Evolutionary conservation across 2,888 invertebrate genomes (phyloP).

Genomic region (Tethea ocularis): DNA sequence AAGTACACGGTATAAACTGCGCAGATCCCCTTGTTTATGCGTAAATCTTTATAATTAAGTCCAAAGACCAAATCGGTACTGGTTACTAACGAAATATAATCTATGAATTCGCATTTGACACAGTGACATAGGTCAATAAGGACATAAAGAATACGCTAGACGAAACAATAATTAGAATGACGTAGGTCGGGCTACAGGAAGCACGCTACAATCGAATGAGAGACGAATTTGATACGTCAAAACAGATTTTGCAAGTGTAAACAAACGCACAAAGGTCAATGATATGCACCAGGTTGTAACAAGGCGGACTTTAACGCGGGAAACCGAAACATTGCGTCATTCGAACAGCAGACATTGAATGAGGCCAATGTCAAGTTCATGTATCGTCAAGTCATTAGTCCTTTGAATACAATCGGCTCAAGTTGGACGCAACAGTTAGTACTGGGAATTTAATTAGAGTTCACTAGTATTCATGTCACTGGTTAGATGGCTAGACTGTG

Average conservation of each 20-base stretch:
- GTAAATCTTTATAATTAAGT: neutral
- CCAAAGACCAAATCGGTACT: neutral
- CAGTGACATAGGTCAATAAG: neutral
- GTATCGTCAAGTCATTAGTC: slow-evolving; percentile 11
- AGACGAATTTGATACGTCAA: slow-evolving; percentile 10
- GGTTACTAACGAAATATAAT: neutral
- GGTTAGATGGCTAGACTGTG: neutral
- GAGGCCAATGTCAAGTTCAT: slow-evolving; percentile 55
- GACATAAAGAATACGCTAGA: neutral
- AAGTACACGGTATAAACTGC: slow-evolving; percentile 11
- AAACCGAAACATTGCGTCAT: slow-evolving; percentile 37
- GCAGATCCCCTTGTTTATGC: neutral
- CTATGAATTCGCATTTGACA: neutral
- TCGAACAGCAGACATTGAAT: slow-evolving; percentile 34
- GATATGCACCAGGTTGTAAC: slow-evolving; percentile 35
- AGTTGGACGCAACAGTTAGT: slow-evolving; percentile 12
- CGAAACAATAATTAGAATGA: neutral
- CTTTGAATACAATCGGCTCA: slow-evolving; percentile 11
- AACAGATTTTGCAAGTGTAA: slow-evolving; percentile 21
- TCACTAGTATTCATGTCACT: neutral
- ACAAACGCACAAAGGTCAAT: slow-evolving; percentile 43
- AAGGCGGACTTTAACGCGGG: slow-evolving; percentile 17
- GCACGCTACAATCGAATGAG: neutral
- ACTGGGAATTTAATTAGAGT: neutral
- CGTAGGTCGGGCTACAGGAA: neutral